Percentiles rank a stretch among this genome's conserved stretches.
These are phyloP conservation scores for Sinocyclocheilus grahami DNA, from an alignment of 2,113 vertebrate genomes.

Conservation along the genomic window DNA sequence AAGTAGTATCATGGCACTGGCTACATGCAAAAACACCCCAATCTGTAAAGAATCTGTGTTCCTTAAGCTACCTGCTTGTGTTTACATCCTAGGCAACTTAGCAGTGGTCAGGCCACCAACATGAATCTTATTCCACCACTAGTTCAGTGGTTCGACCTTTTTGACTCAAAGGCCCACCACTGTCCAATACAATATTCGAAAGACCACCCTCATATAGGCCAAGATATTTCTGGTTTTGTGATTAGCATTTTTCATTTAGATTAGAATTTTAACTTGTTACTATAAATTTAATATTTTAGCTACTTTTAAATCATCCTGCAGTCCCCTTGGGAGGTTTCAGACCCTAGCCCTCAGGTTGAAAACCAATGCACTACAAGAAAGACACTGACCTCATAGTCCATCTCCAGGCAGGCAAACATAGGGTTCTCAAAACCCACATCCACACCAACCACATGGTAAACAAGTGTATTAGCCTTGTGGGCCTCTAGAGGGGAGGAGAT, in stretches of 20 bases:
- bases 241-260: too few relatives aligned
- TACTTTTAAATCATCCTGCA: background rate
- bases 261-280: too few relatives aligned
- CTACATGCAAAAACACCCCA: background rate
- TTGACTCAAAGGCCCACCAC: background rate
- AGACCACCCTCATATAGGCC: background rate
- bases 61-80: too few relatives aligned
- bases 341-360: background rate
- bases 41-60: too few relatives aligned
- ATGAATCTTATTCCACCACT: too few relatives aligned
- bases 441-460: slow-evolving; percentile 97
- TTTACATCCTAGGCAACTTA: slow-evolving; percentile 57
- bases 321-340: background rate
- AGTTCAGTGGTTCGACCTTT: background rate
- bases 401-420: slow-evolving; percentile 99
- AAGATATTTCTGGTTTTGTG: background rate
- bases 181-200: background rate
- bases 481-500: slow-evolving; percentile 97
- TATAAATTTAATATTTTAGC: background rate
- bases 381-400: slow-evolving; percentile 93
- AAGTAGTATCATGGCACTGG: background rate
- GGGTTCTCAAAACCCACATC: slow-evolving; percentile 99
- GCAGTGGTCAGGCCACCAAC: too few relatives aligned
- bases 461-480: slow-evolving; percentile 97
- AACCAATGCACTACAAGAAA: background rate